Evolutionary conservation across 2,888 invertebrate genomes (phyloP), one percentile per base, ranked within the genome.

Genomic region (Flexamia atlantica): DNA sequence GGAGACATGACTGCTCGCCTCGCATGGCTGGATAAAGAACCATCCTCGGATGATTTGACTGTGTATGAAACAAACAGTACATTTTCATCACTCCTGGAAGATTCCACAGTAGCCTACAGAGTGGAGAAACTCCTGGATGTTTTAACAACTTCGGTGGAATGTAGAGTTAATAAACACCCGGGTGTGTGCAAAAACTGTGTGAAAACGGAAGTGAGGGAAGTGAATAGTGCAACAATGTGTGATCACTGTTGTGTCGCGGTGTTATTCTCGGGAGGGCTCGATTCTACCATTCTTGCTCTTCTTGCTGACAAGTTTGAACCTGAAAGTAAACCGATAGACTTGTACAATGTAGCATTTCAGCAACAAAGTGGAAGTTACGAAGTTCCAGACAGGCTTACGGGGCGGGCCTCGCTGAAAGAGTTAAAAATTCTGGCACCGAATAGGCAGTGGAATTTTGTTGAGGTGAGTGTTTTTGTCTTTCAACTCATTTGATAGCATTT

Each of bases 241-340:
- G 86, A 87, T 68, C 95, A 95, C 90, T 91, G 94, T 36, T 94
- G 94, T 89, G 91, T 97, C 42, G 97, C 95, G 64, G 91, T 99
- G 83, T 91, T 98, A 87, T 99, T 99, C 91, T 99, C 99, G 86
- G 99, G 99, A 57, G 99, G 99, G 98, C 92, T 99, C 53, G 99
- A 99, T 90, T 99, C 98, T 85, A 94, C 98, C n/a, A 93, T 99
- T 87, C 90, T 99, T 86, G 96, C 99, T 36, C 91, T 94, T 72
- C 89, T 98, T 72, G 95, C 96, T 9, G 93, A 97, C 89, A 93
- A 93, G 91, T 95, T 92, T 90, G 90, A 95, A 23, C 91, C 93
- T 0, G 88, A 88, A 84, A 88, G 91, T 80, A 94, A 95, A 88
- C 92, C 95, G 28, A 97, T 99, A 88, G 98, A 99, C 90, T 92